Conservation (phyloP, 1,140 invertebrate genomes). For the Micrasema longulum region DNA sequence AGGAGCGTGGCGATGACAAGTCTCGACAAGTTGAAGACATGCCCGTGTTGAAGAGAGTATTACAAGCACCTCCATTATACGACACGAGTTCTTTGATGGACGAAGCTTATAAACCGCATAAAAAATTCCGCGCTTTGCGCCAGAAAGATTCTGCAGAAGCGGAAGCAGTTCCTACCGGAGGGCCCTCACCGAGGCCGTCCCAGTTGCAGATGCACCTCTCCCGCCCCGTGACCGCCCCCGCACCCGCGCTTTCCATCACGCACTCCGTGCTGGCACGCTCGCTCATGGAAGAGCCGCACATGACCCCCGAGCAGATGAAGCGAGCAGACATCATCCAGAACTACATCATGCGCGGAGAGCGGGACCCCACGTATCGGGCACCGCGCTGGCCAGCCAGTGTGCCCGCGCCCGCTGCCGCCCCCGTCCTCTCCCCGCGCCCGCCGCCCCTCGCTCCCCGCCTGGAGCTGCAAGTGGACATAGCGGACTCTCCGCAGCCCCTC, state of each 20-base stretch:
- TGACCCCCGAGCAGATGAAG: constrained; percentile 90
- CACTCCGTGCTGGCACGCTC: constrained; percentile 89
- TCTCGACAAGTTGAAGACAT: constrained; percentile 84
- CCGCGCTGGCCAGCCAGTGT: constrained; percentile 38
- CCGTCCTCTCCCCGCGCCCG: constrained; percentile 60
- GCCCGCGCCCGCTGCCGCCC: constrained; percentile 58
- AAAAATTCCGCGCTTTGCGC: constrained; percentile 88
- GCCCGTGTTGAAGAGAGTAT: constrained; percentile 91
- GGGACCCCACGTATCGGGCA: constrained; percentile 51
- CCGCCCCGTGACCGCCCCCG: constrained; percentile 61
- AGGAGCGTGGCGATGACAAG: constrained; percentile 78
- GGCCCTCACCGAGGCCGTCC: constrained; percentile 52
- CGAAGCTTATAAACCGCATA: constrained; percentile 94
- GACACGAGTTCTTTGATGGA: constrained; percentile 92
- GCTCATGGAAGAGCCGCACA: constrained; percentile 87
- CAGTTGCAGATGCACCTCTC: constrained; percentile 68
- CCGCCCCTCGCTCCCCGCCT: constrained; percentile 68
- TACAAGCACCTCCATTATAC: constrained; percentile 91
- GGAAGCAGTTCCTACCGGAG: constrained; percentile 69
- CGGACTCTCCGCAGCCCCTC: constrained; percentile 84
- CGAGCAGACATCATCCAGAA: constrained; percentile 90
- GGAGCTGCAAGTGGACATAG: constrained; percentile 84
- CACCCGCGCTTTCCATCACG: constrained; percentile 78
- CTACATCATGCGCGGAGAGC: constrained; percentile 82
- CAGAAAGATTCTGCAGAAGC: constrained; percentile 84